Evolutionary conservation across 2,797 vertebrate genomes (phyloP).

Genomic region (Parauchenoglanis punctatus): DNA sequence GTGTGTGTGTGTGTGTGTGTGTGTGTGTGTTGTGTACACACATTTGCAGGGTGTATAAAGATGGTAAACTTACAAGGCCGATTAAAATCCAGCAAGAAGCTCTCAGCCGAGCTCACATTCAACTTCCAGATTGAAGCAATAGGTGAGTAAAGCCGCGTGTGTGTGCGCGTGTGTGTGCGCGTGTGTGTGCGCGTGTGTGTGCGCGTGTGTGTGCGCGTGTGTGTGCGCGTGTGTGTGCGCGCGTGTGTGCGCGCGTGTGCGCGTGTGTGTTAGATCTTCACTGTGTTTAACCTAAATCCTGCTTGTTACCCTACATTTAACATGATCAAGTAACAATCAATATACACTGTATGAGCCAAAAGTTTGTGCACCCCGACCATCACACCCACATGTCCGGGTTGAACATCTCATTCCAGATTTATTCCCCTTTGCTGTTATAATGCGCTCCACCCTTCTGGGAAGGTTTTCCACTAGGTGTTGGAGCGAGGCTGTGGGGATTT

Average conservation of each 20-base stretch:
- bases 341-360: neutral
- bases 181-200: no score
- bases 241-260: no score
- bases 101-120: slow-evolving; percentile 86
- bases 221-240: neutral
- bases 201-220: neutral
- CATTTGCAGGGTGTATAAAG: slow-evolving; percentile 82
- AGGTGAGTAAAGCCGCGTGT: slow-evolving; percentile 68
- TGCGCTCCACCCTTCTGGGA: no score
- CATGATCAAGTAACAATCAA: neutral
- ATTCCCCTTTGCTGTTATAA: neutral
- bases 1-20: slow-evolving; percentile 22
- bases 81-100: slow-evolving; percentile 86
- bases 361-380: neutral
- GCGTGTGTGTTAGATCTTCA: no score
- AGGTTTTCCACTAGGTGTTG: no score
- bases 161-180: neutral
- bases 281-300: neutral
- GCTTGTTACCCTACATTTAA: neutral
- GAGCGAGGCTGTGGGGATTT: no score
- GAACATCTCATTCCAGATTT: no score
- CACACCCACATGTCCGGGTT: neutral
- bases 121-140: slow-evolving; percentile 90
- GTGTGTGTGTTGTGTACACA: neutral
- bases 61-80: slow-evolving; percentile 88